These are phyloP conservation scores for Holacanthus passer DNA, from an alignment of 2,113 vertebrate genomes.

Conservation along the genomic window DNA sequence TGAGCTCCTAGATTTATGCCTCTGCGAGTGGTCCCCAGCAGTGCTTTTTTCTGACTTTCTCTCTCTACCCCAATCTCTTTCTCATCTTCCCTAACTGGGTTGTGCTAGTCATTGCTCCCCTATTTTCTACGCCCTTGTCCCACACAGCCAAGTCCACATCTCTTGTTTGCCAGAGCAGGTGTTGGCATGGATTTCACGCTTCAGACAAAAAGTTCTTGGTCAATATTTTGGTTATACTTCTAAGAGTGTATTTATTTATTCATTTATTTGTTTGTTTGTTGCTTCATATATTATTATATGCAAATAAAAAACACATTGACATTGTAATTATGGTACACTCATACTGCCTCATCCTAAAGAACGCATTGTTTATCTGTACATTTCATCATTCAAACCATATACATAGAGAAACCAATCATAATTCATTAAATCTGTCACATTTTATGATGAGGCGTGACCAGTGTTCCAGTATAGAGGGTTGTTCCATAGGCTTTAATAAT, in stretches of 20 bases:
- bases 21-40: constrained; percentile 75
- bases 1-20: constrained; percentile 81
- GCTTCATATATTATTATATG: too few relatives aligned
- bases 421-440: background rate
- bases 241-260: constrained; percentile 1
- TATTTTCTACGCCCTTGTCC: constrained; percentile 30
- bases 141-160: background rate
- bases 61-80: constrained; percentile 41
- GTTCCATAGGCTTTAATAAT: background rate
- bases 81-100: constrained; percentile 47
- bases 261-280: too few relatives aligned
- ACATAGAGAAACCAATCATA: background rate
- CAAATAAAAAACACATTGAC: background rate
- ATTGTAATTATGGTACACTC: background rate
- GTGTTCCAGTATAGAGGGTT: background rate
- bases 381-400: background rate
- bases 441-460: background rate
- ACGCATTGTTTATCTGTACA: too few relatives aligned
- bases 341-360: background rate
- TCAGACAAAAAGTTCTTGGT: constrained; percentile 27
- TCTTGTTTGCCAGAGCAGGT: too few relatives aligned
- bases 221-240: constrained; percentile 31
- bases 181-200: constrained; percentile 42
- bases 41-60: constrained; percentile 68
- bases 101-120: constrained; percentile 34